Base-by-base conservation (phyloP, 1,140 invertebrate species). In the Diorhabda sublineata region DNA sequence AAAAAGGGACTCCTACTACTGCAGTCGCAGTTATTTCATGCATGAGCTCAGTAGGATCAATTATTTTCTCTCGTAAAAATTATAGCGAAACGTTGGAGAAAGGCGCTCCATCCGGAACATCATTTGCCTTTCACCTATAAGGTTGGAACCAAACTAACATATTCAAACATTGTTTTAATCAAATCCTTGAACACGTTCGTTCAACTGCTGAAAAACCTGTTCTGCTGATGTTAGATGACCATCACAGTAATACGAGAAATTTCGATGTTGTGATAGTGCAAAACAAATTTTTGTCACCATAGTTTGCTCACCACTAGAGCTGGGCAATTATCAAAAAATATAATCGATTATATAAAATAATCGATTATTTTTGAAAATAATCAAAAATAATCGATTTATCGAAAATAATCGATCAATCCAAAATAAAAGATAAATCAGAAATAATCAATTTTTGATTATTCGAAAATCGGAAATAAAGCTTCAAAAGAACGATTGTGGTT, bases 161-260 rank as follows among this genome's bases (percentile, higher is more conserved):
- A 45, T 75, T 73, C 58, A 78, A 71, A 11, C 58, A 73, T 41
- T 78, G 77, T 76, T 74, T 79, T 44, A 43, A 73, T 11, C 71
- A 76, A 45, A 76, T 75, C 67, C 26, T 78, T 44, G 60, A 72
- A 64, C 58, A 71, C 43, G 45, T 8, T 42, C 65, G 45, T 71
- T 74, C 41, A 52, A 69, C 71, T 8, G 64, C 62, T 58, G 64
- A 71, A 42, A 65, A 60, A 42, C 75, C 76, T n/a, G 69, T 76
- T 5, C 52, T 76, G 6, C 64, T 79, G 7, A 68, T 78, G 26
- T 70, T 78, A 9, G 76, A 78, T 69, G 76, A 76, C 2, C 76
- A 78, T 64, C 66, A 72, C 67, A 71, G 42, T 11, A 72, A 74
- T 65, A 69, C 67, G 1, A 71, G 69, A 58, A 82, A 77, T 69